Percentiles rank a stretch among this genome's conserved stretches.
Evolutionary conservation across 2,888 invertebrate species (phyloP).

Genomic region (Lochmaea crataegi): DNA sequence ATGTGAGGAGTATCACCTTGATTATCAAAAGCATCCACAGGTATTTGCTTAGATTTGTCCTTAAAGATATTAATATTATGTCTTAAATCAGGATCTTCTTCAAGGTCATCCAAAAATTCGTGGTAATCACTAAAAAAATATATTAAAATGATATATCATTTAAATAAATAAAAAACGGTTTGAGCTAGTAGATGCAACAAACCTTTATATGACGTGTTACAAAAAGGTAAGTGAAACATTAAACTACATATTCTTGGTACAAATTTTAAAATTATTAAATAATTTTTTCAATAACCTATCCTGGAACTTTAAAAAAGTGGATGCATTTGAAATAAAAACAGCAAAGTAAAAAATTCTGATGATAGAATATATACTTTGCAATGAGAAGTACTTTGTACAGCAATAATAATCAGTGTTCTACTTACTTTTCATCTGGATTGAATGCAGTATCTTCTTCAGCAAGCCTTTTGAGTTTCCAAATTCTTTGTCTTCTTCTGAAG

Average conservation of each 20-base stretch:
- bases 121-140: constrained; percentile 81
- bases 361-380: too few relatives aligned
- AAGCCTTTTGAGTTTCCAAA: constrained; percentile 94
- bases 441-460: constrained; percentile 73
- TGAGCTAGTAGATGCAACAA: too few relatives aligned
- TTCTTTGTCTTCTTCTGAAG: constrained; percentile 77
- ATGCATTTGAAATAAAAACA: too few relatives aligned
- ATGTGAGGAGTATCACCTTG: constrained; percentile 75
- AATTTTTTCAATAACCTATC: constrained; percentile 21
- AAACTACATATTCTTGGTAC: too few relatives aligned
- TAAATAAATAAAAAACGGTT: too few relatives aligned
- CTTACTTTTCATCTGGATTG: constrained; percentile 73
- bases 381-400: too few relatives aligned
- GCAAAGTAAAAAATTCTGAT: too few relatives aligned
- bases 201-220: too few relatives aligned
- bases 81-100: constrained; percentile 91
- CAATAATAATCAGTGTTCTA: not conserved
- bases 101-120: constrained; percentile 96
- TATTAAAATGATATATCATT: not conserved
- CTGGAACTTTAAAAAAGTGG: not conserved
- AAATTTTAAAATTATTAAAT: too few relatives aligned
- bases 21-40: constrained; percentile 72
- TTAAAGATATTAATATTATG: constrained; percentile 95
- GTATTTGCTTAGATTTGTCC: constrained; percentile 68
- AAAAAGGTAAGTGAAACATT: too few relatives aligned